A percentile compares a stretch with the other conserved stretches of the same genome.
Conservation (phyloP, 2,797 vertebrate species). For the Tangara arthus region DNA sequence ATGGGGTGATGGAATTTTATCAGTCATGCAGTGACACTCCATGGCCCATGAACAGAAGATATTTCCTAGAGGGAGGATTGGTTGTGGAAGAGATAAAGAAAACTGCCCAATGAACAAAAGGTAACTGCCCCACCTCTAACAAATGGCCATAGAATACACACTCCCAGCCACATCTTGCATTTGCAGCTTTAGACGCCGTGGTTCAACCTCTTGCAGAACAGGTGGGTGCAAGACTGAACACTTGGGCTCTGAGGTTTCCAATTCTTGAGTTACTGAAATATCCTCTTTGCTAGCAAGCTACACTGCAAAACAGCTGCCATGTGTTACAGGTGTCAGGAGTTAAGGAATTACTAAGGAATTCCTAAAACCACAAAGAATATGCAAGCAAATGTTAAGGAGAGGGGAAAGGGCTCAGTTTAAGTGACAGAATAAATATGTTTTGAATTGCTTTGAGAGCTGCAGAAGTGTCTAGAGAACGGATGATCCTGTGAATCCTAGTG, state of each 20-base stretch:
- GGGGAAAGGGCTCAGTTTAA: background rate
- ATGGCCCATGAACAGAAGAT: background rate
- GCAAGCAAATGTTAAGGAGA: background rate
- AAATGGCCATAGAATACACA: background rate
- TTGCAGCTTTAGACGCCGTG: background rate
- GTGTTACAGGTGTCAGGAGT: background rate
- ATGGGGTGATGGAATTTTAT: background rate
- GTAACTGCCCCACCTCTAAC: background rate
- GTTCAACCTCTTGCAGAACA: background rate
- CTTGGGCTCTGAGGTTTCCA: background rate
- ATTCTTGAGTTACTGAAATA: background rate
- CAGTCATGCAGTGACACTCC: background rate
- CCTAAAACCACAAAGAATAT: background rate
- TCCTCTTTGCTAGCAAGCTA: background rate
- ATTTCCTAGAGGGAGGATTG: background rate
- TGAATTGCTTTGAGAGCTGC: background rate
- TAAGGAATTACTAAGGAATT: background rate
- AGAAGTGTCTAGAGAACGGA: background rate
- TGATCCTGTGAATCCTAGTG: background rate
- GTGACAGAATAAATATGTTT: background rate
- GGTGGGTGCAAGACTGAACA: background rate
- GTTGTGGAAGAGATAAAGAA: background rate
- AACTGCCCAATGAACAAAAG: background rate
- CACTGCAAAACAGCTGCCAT: background rate
- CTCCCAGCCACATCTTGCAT: background rate